Evolutionary conservation across 2,888 invertebrate genomes (phyloP).

Genomic region (Leucophenga montana): DNA sequence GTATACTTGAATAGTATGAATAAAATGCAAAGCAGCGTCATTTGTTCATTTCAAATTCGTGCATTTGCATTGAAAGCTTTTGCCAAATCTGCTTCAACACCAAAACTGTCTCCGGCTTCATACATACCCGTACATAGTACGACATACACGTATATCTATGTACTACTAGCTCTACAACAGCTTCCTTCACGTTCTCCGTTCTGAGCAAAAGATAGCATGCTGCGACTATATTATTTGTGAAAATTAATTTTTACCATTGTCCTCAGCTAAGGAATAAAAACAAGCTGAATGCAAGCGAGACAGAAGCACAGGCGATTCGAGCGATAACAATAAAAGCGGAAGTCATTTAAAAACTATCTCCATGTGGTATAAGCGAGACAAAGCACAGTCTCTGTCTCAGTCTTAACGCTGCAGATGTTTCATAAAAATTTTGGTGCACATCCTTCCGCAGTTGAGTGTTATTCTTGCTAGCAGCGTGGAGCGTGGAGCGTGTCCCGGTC

Average conservation of each 20-base stretch:
- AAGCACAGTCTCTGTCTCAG: not conserved
- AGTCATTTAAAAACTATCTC: conserved; percentile 21
- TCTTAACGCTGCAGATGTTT: conserved; percentile 13
- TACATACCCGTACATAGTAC: too few species aligned
- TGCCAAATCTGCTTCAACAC: conserved; percentile 18
- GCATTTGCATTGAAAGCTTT: conserved; percentile 24
- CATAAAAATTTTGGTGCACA: not conserved
- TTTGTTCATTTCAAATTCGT: conserved; percentile 25
- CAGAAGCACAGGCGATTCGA: conserved; percentile 9
- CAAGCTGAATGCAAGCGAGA: not conserved
- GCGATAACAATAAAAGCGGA: conserved; percentile 7
- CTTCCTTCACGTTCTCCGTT: not conserved
- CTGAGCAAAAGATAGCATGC: not conserved
- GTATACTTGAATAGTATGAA: too few species aligned
- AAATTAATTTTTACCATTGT: conserved; percentile 44
- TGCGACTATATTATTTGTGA: conserved; percentile 33
- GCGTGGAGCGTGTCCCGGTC: too few species aligned
- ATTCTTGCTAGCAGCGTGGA: too few species aligned
- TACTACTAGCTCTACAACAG: not conserved
- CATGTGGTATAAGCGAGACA: not conserved
- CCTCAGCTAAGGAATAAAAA: conserved; percentile 16
- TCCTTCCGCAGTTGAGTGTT: too few species aligned
- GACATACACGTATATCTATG: too few species aligned
- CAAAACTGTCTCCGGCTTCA: too few species aligned
- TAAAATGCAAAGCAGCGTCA: conserved; percentile 18